phyloP scores from a whole-genome alignment of 1,140 invertebrate genomes.

The Physella acuta region DNA sequence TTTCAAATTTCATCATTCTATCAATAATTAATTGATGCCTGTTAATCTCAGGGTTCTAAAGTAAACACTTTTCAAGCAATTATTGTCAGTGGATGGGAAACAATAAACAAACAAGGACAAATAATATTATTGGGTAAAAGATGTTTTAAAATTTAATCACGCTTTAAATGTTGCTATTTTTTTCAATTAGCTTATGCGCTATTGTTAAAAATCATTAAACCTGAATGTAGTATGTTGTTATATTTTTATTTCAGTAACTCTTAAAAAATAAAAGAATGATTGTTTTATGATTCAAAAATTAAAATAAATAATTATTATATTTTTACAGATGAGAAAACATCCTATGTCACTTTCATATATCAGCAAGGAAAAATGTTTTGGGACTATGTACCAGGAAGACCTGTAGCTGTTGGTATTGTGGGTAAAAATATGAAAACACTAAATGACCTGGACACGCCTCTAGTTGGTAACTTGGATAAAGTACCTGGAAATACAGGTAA shows the following conservation, averaged over 20 bases:
- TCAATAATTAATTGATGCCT: neutral
- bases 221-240: neutral
- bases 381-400: neutral
- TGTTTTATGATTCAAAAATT: neutral
- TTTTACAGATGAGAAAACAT: constrained; percentile 1
- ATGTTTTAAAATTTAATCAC: too few species aligned
- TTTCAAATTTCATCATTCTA: too few species aligned
- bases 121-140: neutral
- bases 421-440: neutral
- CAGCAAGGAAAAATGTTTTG: neutral
- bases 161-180: too few species aligned
- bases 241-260: neutral
- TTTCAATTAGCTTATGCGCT: neutral
- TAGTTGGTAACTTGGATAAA: neutral
- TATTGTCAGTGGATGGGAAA: neutral
- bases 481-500: constrained; percentile 6
- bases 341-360: neutral
- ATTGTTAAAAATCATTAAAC: neutral
- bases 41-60: neutral
- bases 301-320: neutral
- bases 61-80: constrained; percentile 6
- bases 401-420: neutral
- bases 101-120: neutral
- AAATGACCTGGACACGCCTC: neutral
- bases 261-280: neutral